These are phyloP conservation scores for Drosophila buzzatii DNA, from an alignment of 2,888 invertebrate species.

Conservation along the genomic window DNA sequence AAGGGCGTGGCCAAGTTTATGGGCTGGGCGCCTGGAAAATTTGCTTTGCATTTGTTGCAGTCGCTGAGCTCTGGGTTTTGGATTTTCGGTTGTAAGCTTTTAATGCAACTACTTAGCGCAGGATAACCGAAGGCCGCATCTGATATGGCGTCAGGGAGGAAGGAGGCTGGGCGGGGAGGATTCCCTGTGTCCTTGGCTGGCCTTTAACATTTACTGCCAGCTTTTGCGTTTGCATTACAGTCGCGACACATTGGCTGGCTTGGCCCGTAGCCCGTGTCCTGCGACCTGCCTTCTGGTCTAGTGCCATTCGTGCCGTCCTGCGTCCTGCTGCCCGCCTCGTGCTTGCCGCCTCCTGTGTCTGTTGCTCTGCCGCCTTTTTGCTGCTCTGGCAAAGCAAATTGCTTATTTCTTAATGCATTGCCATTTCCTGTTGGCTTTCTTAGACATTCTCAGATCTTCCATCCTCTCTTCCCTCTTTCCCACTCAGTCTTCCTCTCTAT, in stretches of 20 bases:
- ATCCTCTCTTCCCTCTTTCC: background rate
- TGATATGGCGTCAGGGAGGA: background rate
- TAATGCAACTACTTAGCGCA: slow-evolving; percentile 78
- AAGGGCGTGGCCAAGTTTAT: slow-evolving; percentile 29
- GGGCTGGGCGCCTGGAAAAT: slow-evolving; percentile 26
- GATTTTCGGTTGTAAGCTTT: slow-evolving; percentile 59
- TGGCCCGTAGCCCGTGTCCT: slow-evolving; percentile 19
- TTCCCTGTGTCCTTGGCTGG: slow-evolving; percentile 69
- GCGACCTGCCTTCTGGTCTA: background rate
- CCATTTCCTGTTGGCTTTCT: slow-evolving; percentile 78
- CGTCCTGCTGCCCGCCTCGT: background rate
- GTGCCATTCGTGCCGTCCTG: background rate
- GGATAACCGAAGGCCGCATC: slow-evolving; percentile 17
- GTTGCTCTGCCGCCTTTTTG: slow-evolving; percentile 45
- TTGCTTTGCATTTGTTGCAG: slow-evolving; percentile 61
- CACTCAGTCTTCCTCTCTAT: background rate
- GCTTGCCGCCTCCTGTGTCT: background rate
- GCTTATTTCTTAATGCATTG: slow-evolving; percentile 78
- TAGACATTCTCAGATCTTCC: slow-evolving; percentile 50
- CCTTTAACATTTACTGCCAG: slow-evolving; percentile 60
- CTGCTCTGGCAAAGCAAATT: slow-evolving; percentile 61
- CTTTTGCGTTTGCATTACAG: slow-evolving; percentile 27
- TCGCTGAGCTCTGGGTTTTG: slow-evolving; percentile 54
- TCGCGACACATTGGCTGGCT: slow-evolving; percentile 71
- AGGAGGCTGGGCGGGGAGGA: background rate